Percentiles rank a stretch among this genome's conserved stretches.
Conservation (phyloP, 2,113 vertebrate genomes). For the Thamnophis sirtalis region DNA sequence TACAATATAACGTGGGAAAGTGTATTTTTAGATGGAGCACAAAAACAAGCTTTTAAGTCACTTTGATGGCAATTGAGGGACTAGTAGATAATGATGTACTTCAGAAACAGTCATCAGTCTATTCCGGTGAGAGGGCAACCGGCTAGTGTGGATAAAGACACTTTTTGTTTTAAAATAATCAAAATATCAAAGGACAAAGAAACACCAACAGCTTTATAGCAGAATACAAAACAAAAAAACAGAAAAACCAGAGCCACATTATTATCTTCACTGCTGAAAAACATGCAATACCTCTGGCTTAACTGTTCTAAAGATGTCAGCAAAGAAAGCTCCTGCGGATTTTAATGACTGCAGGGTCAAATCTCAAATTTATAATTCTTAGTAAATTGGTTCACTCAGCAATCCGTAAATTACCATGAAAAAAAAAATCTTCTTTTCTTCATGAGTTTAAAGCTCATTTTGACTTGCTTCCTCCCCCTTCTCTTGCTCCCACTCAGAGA, state of each 20-base stretch:
- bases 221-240: background rate
- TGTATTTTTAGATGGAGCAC: background rate
- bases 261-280: background rate
- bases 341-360: conserved; percentile 29
- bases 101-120: background rate
- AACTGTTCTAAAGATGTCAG: conserved; percentile 15
- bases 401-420: conserved; percentile 45
- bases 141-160: background rate
- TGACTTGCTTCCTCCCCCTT: conserved; percentile 67
- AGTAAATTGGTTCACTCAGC: background rate
- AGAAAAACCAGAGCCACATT: background rate
- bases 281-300: conserved; percentile 25
- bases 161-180: background rate
- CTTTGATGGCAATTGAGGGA: background rate
- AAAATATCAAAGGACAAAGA: background rate
- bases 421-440: conserved; percentile 36
- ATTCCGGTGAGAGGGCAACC: background rate
- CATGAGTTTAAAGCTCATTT: conserved; percentile 56
- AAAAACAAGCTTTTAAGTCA: background rate
- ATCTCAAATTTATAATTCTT: conserved; percentile 21
- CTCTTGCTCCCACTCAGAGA: conserved; percentile 38
- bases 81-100: background rate
- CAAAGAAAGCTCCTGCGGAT: conserved; percentile 34
- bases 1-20: background rate
- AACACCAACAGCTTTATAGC: background rate